Evolutionary conservation across 2,113 vertebrate genomes (phyloP).

Genomic region (Pluvialis apricaria): DNA sequence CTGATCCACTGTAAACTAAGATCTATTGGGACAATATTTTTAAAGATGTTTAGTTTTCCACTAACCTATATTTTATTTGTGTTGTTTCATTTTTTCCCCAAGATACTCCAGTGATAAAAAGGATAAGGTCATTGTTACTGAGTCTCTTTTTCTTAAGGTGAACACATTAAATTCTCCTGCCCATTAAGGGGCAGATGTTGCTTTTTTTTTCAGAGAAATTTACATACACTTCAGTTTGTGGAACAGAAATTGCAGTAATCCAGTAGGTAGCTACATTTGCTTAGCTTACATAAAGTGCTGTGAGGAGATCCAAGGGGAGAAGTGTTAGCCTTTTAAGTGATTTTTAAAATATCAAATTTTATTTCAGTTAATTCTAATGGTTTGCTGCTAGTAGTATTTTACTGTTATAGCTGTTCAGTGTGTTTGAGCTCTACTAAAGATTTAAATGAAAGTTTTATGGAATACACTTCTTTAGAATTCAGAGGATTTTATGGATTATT

Average conservation of each 20-base stretch:
- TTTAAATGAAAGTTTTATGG: conserved; percentile 72
- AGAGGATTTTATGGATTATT: conserved; percentile 69
- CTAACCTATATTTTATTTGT: conserved; percentile 64
- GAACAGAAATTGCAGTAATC: background rate
- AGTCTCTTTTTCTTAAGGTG: conserved; percentile 45
- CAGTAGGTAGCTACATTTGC: background rate
- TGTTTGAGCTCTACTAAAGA: conserved; percentile 58
- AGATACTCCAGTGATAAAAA: conserved; percentile 16
- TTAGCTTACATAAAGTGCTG: background rate
- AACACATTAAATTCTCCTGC: conserved; percentile 43
- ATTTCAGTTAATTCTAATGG: conserved; percentile 50
- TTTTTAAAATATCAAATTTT: conserved; percentile 37
- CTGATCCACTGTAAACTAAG: conserved; percentile 46
- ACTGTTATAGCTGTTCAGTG: conserved; percentile 44
- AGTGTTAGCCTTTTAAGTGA: background rate
- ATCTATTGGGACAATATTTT: conserved; percentile 62
- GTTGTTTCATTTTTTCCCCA: conserved; percentile 48
- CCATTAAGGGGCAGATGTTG: conserved; percentile 60
- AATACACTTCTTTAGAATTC: conserved; percentile 65
- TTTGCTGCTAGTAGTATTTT: conserved; percentile 56
- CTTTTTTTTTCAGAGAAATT: conserved; percentile 33
- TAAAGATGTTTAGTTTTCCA: conserved; percentile 53
- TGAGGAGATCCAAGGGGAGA: background rate
- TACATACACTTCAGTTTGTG: conserved; percentile 47
- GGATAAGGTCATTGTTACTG: background rate